Evolutionary conservation across 2,113 vertebrate species (phyloP), one percentile per base, ranked within the genome.

Genomic region (Apus apus): DNA sequence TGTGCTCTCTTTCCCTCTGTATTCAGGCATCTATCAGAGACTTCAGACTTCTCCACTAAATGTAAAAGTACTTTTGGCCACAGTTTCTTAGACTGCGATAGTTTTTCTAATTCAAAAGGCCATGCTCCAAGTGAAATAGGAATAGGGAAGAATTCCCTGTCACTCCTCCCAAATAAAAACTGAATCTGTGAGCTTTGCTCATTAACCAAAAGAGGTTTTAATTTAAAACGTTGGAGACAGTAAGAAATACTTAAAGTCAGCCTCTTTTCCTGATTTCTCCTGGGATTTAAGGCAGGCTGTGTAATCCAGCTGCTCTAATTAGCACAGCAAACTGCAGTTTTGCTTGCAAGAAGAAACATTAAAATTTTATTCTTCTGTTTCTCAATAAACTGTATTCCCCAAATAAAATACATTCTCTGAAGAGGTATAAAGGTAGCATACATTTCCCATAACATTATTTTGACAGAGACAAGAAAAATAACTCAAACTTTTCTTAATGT

Each of bases 271-370:
- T 80, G 79, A 90, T 97, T 96, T 93, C 96, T 96, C 79, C 46
- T 26, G 88, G 71, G 96, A 94, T 81, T 88, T 85, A 93, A 90
- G 66, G 77, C 86, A 93, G 67, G 23, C 68, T 96, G 74, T 86
- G 82, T 83, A 95, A 95, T 57, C 51, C 89, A 97, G 78, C 43
- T 97, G 92, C 81, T 97, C 86, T 97, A 97, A 96, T 97, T 97
- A 97, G 93, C 85, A 91, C 70, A 60, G 94, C 56, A 96, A 96
- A 92, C 76, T 92, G 76, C 67, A 96, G 61, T 73, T 96, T 97
- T 95, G 81, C 87, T 94, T 87, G 23, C 57, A 92, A 90, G 80
- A 91, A 96, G 82, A 85, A 87, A 64, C 54, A 93, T 88, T 84
- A 74, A 74, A 93, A 91, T 43, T 87, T 77, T 64, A 88, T 74